Base-by-base conservation (phyloP, 2,888 invertebrate species). In the Shargacucullia verbasci region DNA sequence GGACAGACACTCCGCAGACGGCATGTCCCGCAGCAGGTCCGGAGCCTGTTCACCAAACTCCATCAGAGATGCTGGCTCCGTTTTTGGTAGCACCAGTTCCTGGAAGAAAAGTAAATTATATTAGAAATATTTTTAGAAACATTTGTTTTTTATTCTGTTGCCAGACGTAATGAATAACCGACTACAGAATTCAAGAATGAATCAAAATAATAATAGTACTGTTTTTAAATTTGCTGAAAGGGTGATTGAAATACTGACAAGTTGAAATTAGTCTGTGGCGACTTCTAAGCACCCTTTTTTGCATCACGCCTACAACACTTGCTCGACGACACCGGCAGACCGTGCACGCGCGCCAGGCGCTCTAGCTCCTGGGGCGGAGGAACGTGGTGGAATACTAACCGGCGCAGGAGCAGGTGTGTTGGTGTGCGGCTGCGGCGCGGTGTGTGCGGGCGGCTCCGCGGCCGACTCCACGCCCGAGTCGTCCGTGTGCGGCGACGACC, bases 311-410 rank as follows among this genome's bases (percentile, higher is more conserved):
- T n/a, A n/a, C n/a, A n/a, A n/a, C n/a, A 95, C 76, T 95, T 95
- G 62, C 96, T 96, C 0, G 65, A 44, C 0, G 70, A 88, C 46
- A 96, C 84, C 0, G 96, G 95, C 47, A 97, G 88, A 0, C 97
- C 97, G 84, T 97, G 97, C 40, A 96, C 94, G 78, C 96, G 96
- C 0, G 97, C 97, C 79, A 97, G 95, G 43, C 96, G 91, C 89
- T 98, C 98, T 68, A 97, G 87, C 84, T 97, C 97, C 96, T 97
- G 88, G 0, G n/a, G n/a, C n/a, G n/a, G n/a, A n/a, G n/a, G n/a
- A n/a, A n/a, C n/a, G n/a, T n/a, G n/a, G n/a, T n/a, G n/a, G n/a
- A n/a, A n/a, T 6, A 75, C 70, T 73, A 8, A 85, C 85, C 25
- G 83, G 83, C 0, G 67, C 53, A 0, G 65, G 6, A 0, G 15